phyloP scores from a whole-genome alignment of 1,140 invertebrate genomes.

The Drosophila busckii region DNA sequence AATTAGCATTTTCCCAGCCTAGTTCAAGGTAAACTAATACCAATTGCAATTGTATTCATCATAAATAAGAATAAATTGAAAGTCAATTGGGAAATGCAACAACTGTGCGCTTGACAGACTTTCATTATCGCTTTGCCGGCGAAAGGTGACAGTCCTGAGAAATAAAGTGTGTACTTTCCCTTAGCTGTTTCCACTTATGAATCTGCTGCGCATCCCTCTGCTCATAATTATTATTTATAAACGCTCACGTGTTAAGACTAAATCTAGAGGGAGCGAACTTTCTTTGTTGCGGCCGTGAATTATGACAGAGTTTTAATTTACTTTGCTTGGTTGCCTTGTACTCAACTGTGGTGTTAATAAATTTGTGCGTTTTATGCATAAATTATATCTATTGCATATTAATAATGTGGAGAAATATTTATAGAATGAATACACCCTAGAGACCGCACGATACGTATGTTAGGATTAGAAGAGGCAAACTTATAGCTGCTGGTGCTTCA shows the following conservation, averaged over 20 bases:
- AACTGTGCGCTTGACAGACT: constrained; percentile 1
- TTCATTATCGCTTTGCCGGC: constrained; percentile 20
- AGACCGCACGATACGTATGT: constrained; percentile 35
- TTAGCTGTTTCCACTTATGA: constrained; percentile 14
- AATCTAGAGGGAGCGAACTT: too few relatives aligned
- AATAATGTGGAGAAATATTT: constrained; percentile 57
- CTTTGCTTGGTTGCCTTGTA: constrained; percentile 4
- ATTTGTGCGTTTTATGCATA: constrained; percentile 63
- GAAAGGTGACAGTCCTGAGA: constrained; percentile 69
- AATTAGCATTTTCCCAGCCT: constrained; percentile 39
- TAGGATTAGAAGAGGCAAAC: constrained; percentile 21
- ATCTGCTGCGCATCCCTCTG: constrained; percentile 37
- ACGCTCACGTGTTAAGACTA: constrained; percentile 57
- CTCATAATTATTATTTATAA: constrained; percentile 72
- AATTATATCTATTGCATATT: constrained; percentile 63
- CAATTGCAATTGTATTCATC: constrained; percentile 40
- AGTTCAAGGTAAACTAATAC: constrained; percentile 1
- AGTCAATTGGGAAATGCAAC: constrained; percentile 41
- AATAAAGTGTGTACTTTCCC: constrained; percentile 24
- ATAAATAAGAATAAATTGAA: constrained; percentile 39
- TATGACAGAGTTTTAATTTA: constrained; percentile 35
- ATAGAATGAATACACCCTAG: constrained; percentile 60
- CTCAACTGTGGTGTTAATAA: constrained; percentile 48
- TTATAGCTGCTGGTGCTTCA: too few relatives aligned
- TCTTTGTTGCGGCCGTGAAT: too few relatives aligned